A percentile compares a stretch with the other conserved stretches of the same genome.
phyloP scores from a whole-genome alignment of 2,113 vertebrate species.

The Cheirogaleus medius region DNA sequence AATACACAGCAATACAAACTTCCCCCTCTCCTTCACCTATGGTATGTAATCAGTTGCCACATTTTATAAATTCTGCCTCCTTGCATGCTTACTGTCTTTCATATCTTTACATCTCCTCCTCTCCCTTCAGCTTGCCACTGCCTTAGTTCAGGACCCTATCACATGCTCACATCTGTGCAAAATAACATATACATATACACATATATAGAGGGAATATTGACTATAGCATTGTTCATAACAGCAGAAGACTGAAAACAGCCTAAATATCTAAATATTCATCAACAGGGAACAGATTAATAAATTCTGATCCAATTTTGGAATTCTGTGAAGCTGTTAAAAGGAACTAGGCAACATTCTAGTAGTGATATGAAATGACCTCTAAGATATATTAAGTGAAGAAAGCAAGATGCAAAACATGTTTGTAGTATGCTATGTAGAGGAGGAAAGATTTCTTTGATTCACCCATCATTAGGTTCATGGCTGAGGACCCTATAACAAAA shows the following conservation, averaged over 20 bases:
- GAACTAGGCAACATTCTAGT: not conserved
- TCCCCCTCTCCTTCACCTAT: not conserved
- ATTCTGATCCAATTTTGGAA: not conserved
- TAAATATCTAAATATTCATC: not conserved
- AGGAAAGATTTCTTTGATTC: not conserved
- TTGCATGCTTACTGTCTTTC: not conserved
- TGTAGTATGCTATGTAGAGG: not conserved
- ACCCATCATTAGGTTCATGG: not conserved
- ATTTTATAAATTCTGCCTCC: slow-evolving; percentile 14
- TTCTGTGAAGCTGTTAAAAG: not conserved
- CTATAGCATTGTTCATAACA: not conserved
- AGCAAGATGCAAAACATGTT: not conserved
- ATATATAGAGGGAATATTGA: not conserved
- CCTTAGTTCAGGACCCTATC: not conserved
- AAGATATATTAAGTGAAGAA: slow-evolving; percentile 17
- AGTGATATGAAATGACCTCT: not conserved
- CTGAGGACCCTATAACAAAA: not conserved
- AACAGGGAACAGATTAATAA: not conserved
- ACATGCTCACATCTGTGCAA: not conserved
- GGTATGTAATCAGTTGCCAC: not conserved
- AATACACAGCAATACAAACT: slow-evolving; percentile 26
- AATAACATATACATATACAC: not conserved
- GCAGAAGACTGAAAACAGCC: not conserved
- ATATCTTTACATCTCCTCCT: not conserved
- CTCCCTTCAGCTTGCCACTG: not conserved